Evolutionary conservation across 2,888 invertebrate genomes (phyloP), one percentile per base, ranked within the genome.

Genomic region (Torymus texanus): DNA sequence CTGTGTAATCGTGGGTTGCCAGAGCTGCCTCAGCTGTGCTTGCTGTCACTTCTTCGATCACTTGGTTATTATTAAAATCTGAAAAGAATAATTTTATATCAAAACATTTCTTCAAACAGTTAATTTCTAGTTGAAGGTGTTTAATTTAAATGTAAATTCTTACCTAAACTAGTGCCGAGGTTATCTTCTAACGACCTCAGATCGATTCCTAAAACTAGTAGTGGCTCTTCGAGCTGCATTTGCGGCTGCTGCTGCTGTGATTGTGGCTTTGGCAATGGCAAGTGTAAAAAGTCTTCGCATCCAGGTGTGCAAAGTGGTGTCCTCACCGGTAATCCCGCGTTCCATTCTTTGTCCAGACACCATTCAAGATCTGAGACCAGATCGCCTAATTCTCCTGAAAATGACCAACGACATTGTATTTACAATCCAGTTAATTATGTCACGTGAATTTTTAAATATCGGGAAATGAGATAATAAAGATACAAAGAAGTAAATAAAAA

Each of bases 281-380:
- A 83, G 80, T 90, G 88, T 29, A 93, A 85, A 82, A 92, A 92
- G 76, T 91, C 90, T 70, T 91, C 91, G 83, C 93, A 93, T 41
- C 91, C 91, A 24, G 92, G 92, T 18, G 91, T 93, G 83, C 93
- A 93, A 16, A 92, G 89, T 3, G 92, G 91, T 0, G 93, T 93
- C 71, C 91, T 91, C 68, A 92, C 92, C 0, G 93, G 93, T n/a
- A 91, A 86, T 24, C 88, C 87, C 1, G 85, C 82, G 41, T 88
- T 87, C 87, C 88, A 90, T 41, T 92, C 87, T 76, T 84, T 85
- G 78, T 90, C 89, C 77, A 90, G 82, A 77, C 88, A 90, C 90
- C 90, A 90, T 74, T 90, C 90, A 12, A 90, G 77, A 66, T 89
- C 90, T 0, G 86, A 87, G 41, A 88, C 88, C 66, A 90, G 76